These are phyloP conservation scores for Echinops telfairi DNA, from an alignment of 2,113 vertebrate genomes.

Conservation along the genomic window DNA sequence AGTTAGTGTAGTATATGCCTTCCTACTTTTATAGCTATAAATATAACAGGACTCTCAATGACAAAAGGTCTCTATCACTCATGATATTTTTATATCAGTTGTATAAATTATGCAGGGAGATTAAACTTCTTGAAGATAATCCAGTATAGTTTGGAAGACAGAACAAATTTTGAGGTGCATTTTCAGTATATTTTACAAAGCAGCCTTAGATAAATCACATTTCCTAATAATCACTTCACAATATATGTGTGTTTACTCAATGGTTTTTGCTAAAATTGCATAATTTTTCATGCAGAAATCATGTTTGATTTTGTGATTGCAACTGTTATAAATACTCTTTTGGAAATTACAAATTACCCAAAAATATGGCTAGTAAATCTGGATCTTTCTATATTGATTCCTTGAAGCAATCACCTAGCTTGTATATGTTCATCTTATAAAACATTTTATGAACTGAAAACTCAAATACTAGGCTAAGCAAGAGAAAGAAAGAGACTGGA, in stretches of 20 bases:
- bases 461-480: not conserved
- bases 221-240: not conserved
- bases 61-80: not conserved
- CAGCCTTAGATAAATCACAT: not conserved
- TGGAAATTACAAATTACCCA: not conserved
- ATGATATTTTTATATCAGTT: conserved; percentile 4
- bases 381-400: not conserved
- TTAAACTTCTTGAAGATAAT: conserved; percentile 35
- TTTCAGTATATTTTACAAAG: conserved; percentile 48
- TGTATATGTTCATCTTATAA: not conserved
- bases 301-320: not conserved
- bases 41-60: not conserved
- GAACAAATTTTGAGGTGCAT: not conserved
- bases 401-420: not conserved
- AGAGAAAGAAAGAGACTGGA: not conserved
- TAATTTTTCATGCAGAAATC: conserved; percentile 1
- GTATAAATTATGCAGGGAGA: not conserved
- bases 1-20: not conserved
- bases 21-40: conserved; percentile 22
- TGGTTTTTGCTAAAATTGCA: not conserved
- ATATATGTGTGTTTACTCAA: not conserved
- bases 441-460: conserved; percentile 11
- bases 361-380: conserved; percentile 6
- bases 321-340: conserved; percentile 14
- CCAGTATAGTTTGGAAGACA: not conserved